phyloP scores from a whole-genome alignment of 2,113 vertebrate species.

The Rhinoderma darwinii region DNA sequence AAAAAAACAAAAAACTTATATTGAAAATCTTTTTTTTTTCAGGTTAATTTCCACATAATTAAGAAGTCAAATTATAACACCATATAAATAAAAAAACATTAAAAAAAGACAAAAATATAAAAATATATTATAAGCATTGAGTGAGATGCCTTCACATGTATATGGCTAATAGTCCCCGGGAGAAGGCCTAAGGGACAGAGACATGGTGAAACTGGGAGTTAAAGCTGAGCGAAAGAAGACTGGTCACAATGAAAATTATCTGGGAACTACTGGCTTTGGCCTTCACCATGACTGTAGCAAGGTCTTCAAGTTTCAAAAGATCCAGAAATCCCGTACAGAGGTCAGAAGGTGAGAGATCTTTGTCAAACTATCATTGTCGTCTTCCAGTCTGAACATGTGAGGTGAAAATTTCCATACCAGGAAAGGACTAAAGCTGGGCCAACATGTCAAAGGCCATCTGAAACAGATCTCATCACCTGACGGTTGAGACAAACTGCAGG shows the following conservation, averaged over 20 bases:
- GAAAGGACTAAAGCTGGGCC: neutral
- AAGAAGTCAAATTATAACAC: neutral
- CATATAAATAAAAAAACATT: neutral
- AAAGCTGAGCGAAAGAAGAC: conserved; percentile 61
- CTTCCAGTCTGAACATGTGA: neutral
- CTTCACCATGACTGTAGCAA: conserved; percentile 77
- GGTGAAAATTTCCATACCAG: neutral
- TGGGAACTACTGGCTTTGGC: conserved; percentile 87
- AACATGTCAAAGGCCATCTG: neutral
- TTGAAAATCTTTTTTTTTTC: neutral
- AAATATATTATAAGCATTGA: neutral
- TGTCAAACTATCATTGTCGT: neutral
- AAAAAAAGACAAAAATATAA: conserved; percentile 1
- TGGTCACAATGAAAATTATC: conserved; percentile 88
- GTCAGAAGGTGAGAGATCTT: conserved; percentile 84
- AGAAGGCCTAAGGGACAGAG: conserved; percentile 38
- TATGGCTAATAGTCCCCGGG: conserved; percentile 9
- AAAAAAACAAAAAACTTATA: neutral
- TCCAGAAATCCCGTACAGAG: conserved; percentile 68
- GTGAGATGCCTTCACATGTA: conserved; percentile 31
- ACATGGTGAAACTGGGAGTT: conserved; percentile 48
- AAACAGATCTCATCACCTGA: neutral
- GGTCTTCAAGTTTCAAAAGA: conserved; percentile 31
- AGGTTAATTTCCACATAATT: neutral
- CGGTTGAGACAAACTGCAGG: neutral